Conservation (phyloP, 37 sponge, comb jelly and placozoan genomes). For the Agelas oroides region DNA sequence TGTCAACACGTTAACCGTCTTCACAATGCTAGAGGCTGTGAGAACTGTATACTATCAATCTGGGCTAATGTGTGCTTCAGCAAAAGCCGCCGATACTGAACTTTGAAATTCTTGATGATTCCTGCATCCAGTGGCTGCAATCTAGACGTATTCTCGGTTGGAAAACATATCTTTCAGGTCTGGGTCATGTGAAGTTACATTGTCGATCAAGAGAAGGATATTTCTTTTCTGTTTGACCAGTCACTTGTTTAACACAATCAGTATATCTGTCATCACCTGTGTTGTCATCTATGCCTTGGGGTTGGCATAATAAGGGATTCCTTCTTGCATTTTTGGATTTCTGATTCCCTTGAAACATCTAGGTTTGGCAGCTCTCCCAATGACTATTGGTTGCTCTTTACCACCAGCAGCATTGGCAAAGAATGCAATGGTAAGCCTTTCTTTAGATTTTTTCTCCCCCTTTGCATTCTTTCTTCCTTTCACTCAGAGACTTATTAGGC, state of each 20-base stretch:
- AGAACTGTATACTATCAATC: conserved; percentile 28
- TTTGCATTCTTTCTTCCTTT: conserved; percentile 60
- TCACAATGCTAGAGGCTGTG: conserved; percentile 47
- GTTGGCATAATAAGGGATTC: too few relatives aligned
- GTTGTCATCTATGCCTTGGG: too few relatives aligned
- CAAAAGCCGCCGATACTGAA: conserved; percentile 6
- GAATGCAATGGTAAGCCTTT: conserved; percentile 65
- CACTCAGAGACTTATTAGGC: conserved; percentile 69
- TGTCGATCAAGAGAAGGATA: conserved; percentile 24
- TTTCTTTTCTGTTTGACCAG: not conserved
- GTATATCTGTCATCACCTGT: not conserved
- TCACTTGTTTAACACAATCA: conserved; percentile 14
- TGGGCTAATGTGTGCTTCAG: conserved; percentile 39
- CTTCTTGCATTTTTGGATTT: conserved; percentile 57
- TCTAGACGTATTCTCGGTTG: conserved; percentile 69
- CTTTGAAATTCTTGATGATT: conserved; percentile 38
- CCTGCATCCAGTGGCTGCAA: conserved; percentile 76
- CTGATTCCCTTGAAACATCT: conserved; percentile 59
- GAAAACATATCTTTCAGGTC: too few relatives aligned
- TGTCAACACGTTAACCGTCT: conserved; percentile 66
- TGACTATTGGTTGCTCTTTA: conserved; percentile 43
- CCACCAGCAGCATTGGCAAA: conserved; percentile 71
- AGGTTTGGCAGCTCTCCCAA: conserved; percentile 41
- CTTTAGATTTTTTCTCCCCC: conserved; percentile 66
- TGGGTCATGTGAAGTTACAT: conserved; percentile 22